phyloP scores from a whole-genome alignment of 2,888 invertebrate species.

The Stramonita haemastoma region DNA sequence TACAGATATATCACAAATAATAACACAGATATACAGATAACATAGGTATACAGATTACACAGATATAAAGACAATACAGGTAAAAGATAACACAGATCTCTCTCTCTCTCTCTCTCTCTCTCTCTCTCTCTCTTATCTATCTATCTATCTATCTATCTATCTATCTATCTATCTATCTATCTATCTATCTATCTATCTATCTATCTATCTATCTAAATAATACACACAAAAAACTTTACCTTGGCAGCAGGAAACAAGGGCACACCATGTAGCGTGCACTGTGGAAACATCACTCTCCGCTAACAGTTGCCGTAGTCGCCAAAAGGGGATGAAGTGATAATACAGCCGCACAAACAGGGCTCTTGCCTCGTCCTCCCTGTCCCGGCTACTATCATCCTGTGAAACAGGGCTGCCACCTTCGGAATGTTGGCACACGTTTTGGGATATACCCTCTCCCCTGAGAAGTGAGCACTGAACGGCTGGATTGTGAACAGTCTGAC shows the following conservation, averaged over 20 bases:
- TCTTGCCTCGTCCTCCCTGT: conserved; percentile 46
- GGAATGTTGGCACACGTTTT: neutral
- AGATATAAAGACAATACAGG: no score
- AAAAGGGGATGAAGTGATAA: conserved; percentile 56
- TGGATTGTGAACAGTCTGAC: neutral
- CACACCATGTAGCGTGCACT: conserved; percentile 58
- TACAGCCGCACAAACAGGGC: conserved; percentile 60
- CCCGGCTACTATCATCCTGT: neutral
- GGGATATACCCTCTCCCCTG: neutral
- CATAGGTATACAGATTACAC: no score
- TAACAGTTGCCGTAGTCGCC: conserved; percentile 47
- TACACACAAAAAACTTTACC: conserved; percentile 55
- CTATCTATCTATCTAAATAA: no score
- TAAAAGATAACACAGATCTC: no score
- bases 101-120: no score
- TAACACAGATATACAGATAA: no score
- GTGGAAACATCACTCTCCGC: conserved; percentile 31
- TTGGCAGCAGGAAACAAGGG: conserved; percentile 60
- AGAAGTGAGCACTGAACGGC: neutral
- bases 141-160: no score
- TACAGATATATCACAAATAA: no score
- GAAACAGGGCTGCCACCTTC: neutral
- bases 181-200: no score
- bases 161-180: no score
- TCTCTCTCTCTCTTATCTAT: no score